Evolutionary conservation across 2,797 vertebrate genomes (phyloP), one percentile per base, ranked within the genome.

Genomic region (Hippoglossus hippoglossus): DNA sequence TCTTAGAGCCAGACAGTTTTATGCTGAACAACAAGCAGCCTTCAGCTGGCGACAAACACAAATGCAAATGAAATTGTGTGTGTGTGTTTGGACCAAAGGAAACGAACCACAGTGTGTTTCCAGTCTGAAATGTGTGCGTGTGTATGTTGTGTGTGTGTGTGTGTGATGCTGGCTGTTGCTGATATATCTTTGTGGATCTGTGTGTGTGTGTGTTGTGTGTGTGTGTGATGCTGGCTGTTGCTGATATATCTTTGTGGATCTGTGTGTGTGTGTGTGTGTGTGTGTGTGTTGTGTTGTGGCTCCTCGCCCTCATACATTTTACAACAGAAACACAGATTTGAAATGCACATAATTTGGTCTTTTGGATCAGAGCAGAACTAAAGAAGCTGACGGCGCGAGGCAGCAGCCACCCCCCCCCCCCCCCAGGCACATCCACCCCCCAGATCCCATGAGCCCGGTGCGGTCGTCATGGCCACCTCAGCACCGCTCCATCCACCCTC

Each of bases 311-410:
- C 79, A 71, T 83, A 15, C 71, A 78, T 85, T 74, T 83, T 71
- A 66, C 67, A 82, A 46, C 74, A 81, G 71, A 55, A 60, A 54
- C 73, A 44, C 56, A 63, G 77, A 73, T 84, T 73, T 83, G 15
- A 84, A 58, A 86, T 77, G 81, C 83, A 79, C 78, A 82, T 82
- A 74, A 82, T 81, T 84, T 73, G 56, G 46, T 75, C 65, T 10
- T 67, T 62, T 73, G 77, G 79, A 67, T 75, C 59, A 3, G 60
- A 79, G 67, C 77, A 78, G 80, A 84, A 69, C 79, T 84, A 80
- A 86, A 75, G 85, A 6, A 77, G 77, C 74, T 66, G 80, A 72
- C 46, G 67, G 73, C 83, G 84, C 71, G 63, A 53, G 52, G 64
- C 70, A 63, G 71, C 74, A 44, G 49, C 67, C 11, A 49, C 39